Conservation (phyloP, 53 echinoderm and acorn worm genomes). For the Henricia sp. region DNA sequence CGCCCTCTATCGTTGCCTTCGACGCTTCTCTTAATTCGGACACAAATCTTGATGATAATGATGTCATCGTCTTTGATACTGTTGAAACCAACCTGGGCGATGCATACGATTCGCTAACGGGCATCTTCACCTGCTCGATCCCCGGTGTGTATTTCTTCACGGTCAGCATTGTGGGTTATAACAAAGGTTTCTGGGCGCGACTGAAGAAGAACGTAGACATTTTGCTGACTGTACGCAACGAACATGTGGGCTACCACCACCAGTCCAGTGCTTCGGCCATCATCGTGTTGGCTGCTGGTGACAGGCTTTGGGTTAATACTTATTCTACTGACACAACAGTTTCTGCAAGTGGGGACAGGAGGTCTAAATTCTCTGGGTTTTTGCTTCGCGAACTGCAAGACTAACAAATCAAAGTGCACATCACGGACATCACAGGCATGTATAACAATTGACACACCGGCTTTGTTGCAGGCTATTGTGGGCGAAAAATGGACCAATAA, state of each 20-base stretch:
- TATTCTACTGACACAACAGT: background rate
- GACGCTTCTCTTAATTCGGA: too few species aligned
- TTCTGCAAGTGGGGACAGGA: too few species aligned
- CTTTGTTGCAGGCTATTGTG: too few species aligned
- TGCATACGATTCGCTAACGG: background rate
- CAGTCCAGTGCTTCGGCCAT: background rate
- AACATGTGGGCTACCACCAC: background rate
- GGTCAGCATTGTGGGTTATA: background rate
- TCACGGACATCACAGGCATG: too few species aligned
- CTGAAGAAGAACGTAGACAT: background rate
- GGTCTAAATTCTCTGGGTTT: too few species aligned
- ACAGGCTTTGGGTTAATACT: background rate
- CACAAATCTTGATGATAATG: too few species aligned
- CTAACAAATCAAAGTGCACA: too few species aligned
- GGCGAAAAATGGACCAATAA: too few species aligned
- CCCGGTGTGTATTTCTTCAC: slow-evolving; percentile 14
- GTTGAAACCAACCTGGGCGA: background rate
- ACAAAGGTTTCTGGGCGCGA: background rate
- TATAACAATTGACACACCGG: too few species aligned
- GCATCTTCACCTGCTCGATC: slow-evolving; percentile 5
- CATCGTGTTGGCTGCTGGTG: background rate
- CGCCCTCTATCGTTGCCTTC: too few species aligned
- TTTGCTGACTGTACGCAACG: background rate
- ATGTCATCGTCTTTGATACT: background rate
- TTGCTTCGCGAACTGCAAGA: too few species aligned